A percentile compares a stretch with the other conserved stretches of the same genome.
Conservation (phyloP, 2,113 vertebrate species). For the Misgurnus mizolepis region DNA sequence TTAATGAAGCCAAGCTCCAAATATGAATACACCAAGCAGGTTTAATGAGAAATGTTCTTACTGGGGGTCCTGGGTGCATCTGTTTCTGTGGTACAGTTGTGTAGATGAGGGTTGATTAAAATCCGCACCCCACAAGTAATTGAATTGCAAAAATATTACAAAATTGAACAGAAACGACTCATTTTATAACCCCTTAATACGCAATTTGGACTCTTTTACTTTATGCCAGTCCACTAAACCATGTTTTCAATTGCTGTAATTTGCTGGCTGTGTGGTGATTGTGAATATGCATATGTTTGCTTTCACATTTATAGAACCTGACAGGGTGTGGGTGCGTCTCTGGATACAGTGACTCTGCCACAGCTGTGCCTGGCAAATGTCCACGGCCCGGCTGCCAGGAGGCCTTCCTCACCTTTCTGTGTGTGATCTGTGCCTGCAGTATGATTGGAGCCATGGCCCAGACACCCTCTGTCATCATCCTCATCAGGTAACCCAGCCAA, state of each 20-base stretch:
- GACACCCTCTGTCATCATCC: constrained; percentile 96
- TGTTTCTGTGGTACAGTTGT: not conserved
- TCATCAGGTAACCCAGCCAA: constrained; percentile 83
- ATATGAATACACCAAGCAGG: constrained; percentile 10
- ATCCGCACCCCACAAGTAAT: too few relatives aligned
- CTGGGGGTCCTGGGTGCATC: not conserved
- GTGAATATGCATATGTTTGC: not conserved
- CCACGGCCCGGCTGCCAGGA: constrained; percentile 90
- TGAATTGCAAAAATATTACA: too few relatives aligned
- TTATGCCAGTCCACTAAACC: not conserved
- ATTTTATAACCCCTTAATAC: too few relatives aligned
- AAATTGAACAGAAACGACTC: too few relatives aligned
- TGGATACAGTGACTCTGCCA: constrained; percentile 70
- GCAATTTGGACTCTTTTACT: too few relatives aligned
- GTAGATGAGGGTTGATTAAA: too few relatives aligned
- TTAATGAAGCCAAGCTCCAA: constrained; percentile 12
- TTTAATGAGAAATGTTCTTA: constrained; percentile 1
- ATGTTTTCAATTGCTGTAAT: not conserved
- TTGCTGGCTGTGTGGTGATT: not conserved
- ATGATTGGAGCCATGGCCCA: constrained; percentile 98
- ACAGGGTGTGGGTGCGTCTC: constrained; percentile 86
- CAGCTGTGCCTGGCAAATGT: constrained; percentile 87
- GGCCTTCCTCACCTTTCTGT: constrained; percentile 95
- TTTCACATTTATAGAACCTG: constrained; percentile 80
- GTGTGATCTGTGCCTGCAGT: constrained; percentile 95